Conservation (phyloP, 1,140 invertebrate species). For the Papilio helenus region DNA sequence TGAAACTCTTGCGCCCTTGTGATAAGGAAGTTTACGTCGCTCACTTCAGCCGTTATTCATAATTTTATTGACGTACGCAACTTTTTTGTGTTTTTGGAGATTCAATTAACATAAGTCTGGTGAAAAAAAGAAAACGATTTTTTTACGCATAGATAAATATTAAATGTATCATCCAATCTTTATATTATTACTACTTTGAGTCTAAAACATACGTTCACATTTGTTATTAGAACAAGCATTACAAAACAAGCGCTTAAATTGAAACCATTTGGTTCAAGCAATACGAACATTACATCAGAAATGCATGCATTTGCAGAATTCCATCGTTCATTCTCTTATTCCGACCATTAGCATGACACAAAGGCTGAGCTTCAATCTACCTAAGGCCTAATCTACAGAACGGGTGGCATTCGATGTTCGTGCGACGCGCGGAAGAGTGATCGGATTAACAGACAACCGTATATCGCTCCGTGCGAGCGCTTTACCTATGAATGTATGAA, state of each 20-base stretch:
- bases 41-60: conserved; percentile 10
- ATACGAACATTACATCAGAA: background rate
- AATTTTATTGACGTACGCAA: conserved; percentile 21
- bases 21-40: conserved; percentile 29
- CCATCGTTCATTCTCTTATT: conserved; percentile 32
- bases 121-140: background rate
- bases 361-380: conserved; percentile 48
- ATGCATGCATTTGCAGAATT: conserved; percentile 22
- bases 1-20: conserved; percentile 29
- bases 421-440: conserved; percentile 51
- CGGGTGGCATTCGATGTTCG: conserved; percentile 47
- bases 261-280: background rate
- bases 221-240: background rate
- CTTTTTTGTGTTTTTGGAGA: background rate
- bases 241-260: background rate
- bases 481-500: conserved; percentile 18
- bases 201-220: too few species aligned
- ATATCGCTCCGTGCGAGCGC: background rate
- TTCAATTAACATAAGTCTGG: background rate
- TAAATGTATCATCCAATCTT: too few species aligned
- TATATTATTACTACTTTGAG: too few species aligned
- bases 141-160: too few species aligned
- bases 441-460: conserved; percentile 50
- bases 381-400: conserved; percentile 50
- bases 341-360: conserved; percentile 30